Percentiles rank a stretch among this genome's conserved stretches.
phyloP scores from a whole-genome alignment of 2,888 invertebrate genomes.

The Tridacna crocea region DNA sequence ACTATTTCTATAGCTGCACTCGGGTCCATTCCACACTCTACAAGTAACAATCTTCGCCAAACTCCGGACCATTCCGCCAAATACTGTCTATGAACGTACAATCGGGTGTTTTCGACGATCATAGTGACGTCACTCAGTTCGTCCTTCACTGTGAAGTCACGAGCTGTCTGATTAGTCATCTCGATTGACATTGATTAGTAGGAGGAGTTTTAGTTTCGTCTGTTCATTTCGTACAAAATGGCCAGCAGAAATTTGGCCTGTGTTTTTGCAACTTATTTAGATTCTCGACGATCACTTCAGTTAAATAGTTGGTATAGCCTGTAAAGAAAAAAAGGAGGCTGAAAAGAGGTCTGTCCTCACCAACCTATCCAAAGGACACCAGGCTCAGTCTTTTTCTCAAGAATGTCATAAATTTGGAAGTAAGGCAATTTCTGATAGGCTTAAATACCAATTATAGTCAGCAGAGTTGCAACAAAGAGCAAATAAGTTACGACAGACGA shows the following conservation, averaged over 20 bases:
- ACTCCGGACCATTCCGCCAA: constrained; percentile 80
- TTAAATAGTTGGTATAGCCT: not conserved
- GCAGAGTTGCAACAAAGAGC: too few relatives aligned
- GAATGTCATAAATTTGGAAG: too few relatives aligned
- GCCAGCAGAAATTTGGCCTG: not conserved
- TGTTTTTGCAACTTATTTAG: not conserved
- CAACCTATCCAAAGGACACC: too few relatives aligned
- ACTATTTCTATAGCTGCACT: constrained; percentile 68
- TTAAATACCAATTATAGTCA: too few relatives aligned
- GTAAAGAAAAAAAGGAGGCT: too few relatives aligned
- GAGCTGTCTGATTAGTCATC: constrained; percentile 20
- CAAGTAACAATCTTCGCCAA: constrained; percentile 76
- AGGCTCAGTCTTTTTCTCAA: too few relatives aligned
- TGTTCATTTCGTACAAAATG: not conserved
- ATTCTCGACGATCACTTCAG: not conserved
- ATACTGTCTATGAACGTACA: constrained; percentile 78
- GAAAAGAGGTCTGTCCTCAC: too few relatives aligned
- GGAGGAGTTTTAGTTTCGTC: not conserved
- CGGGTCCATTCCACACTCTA: constrained; percentile 66
- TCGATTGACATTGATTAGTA: not conserved
- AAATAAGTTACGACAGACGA: too few relatives aligned
- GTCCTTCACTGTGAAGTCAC: constrained; percentile 77
- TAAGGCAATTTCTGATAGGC: too few relatives aligned
- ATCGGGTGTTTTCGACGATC: constrained; percentile 73
- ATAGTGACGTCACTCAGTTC: constrained; percentile 76